Evolutionary conservation across 2,888 invertebrate species (phyloP).

Genomic region (Ferrisia virgata): DNA sequence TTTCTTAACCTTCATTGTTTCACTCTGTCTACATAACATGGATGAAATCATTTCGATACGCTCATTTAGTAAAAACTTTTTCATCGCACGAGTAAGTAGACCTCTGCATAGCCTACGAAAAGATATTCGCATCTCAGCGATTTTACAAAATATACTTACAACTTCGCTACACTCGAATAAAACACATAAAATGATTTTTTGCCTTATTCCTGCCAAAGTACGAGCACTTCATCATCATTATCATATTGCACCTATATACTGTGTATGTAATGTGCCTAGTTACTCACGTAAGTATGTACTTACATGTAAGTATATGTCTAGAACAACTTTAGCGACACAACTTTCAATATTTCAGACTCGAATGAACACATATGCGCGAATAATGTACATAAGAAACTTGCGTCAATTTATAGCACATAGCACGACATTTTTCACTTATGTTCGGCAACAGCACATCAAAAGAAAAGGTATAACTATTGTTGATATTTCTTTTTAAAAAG

Average conservation of each 20-base stretch:
- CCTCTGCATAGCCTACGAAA: too few species aligned
- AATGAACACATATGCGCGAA: too few species aligned
- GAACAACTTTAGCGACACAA: too few species aligned
- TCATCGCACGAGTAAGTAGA: too few species aligned
- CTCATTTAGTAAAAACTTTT: too few species aligned
- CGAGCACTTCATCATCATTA: neutral
- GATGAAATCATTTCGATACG: too few species aligned
- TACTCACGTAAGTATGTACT: too few species aligned
- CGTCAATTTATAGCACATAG: neutral
- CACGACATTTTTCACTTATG: neutral
- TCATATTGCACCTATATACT: neutral
- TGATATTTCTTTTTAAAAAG: neutral
- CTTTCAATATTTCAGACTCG: neutral
- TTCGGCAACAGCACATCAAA: neutral
- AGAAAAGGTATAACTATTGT: neutral
- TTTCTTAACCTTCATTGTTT: too few species aligned
- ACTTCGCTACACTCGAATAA: neutral
- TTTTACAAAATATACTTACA: neutral
- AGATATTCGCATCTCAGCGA: too few species aligned
- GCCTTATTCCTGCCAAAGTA: neutral
- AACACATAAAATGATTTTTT: neutral
- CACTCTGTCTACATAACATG: too few species aligned
- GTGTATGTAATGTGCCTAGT: too few species aligned
- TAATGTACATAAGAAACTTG: neutral
- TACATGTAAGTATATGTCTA: neutral